A percentile compares a stretch with the other conserved stretches of the same genome.
Conservation (phyloP, 2,797 vertebrate genomes). For the Cossypha polioptera region DNA sequence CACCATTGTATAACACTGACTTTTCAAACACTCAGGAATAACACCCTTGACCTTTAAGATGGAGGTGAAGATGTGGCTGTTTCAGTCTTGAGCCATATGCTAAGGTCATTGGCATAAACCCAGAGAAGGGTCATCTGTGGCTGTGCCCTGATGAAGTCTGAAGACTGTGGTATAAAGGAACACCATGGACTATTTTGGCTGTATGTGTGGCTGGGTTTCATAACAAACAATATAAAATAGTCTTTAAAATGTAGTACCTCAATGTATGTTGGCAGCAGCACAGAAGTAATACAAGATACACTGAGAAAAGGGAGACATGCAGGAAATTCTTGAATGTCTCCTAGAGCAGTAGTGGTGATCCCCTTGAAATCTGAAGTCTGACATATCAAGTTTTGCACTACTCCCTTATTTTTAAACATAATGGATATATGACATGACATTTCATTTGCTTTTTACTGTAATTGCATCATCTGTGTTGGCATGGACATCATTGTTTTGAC, state of each 20-base stretch:
- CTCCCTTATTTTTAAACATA: not conserved
- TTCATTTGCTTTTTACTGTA: not conserved
- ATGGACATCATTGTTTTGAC: not conserved
- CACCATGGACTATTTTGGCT: not conserved
- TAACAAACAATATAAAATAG: not conserved
- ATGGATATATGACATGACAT: not conserved
- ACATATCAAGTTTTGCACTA: not conserved
- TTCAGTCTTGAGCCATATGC: not conserved
- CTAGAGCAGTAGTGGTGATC: not conserved
- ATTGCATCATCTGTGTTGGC: not conserved
- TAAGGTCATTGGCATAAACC: not conserved
- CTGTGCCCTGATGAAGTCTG: not conserved
- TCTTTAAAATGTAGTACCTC: not conserved
- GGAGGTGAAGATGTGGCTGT: not conserved
- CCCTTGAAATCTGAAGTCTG: not conserved
- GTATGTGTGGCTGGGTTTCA: not conserved
- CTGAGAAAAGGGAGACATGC: accelerated
- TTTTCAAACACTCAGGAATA: not conserved
- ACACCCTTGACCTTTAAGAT: not conserved
- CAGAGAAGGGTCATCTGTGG: not conserved
- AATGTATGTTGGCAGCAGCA: not conserved
- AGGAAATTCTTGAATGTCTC: not conserved
- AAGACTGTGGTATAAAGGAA: not conserved
- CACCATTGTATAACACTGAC: not conserved
- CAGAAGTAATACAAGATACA: not conserved